These are phyloP conservation scores for Tamias sibiricus DNA, from an alignment of 2,113 vertebrate species.

Conservation along the genomic window DNA sequence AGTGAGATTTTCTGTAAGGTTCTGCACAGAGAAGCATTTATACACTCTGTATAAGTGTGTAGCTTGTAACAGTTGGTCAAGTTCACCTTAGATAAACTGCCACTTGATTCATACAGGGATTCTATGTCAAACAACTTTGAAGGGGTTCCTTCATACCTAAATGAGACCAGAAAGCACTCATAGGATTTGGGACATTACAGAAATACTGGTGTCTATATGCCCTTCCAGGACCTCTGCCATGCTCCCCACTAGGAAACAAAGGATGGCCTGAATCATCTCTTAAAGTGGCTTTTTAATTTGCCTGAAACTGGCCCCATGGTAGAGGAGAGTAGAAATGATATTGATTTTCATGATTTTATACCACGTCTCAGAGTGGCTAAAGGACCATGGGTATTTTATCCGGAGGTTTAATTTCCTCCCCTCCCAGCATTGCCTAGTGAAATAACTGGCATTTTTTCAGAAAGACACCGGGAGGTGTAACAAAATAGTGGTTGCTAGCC, in stretches of 20 bases:
- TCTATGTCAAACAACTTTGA: background rate
- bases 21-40: background rate
- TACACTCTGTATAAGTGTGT: background rate
- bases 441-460: slow-evolving; percentile 37
- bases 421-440: background rate
- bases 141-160: background rate
- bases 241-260: background rate
- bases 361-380: background rate
- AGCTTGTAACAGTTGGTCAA: background rate
- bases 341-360: background rate
- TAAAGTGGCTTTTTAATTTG: slow-evolving; percentile 39
- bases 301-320: background rate
- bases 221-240: background rate
- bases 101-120: background rate
- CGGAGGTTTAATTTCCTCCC: background rate
- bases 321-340: background rate
- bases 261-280: background rate
- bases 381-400: background rate
- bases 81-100: background rate
- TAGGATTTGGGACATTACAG: background rate
- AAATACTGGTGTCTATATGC: background rate
- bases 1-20: slow-evolving; percentile 1
- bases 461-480: slow-evolving; percentile 1
- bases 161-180: background rate
- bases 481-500: background rate